phyloP scores from a whole-genome alignment of 1,140 invertebrate species.

The Temnothorax curvispinosus region DNA sequence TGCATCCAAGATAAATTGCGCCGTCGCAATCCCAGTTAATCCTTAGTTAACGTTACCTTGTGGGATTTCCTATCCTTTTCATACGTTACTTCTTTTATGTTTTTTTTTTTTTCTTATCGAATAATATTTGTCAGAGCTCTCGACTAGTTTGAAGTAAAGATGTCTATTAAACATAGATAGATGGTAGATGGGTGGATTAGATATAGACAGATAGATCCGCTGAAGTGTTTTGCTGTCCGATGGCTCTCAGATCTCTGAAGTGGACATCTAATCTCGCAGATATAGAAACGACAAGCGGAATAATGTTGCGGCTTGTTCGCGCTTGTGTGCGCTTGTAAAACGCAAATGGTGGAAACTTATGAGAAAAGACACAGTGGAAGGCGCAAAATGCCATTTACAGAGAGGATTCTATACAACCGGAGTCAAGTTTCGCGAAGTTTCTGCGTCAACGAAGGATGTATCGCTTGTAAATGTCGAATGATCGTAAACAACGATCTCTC shows the following conservation, averaged over 20 bases:
- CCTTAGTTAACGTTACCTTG: not conserved
- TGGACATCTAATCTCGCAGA: not conserved
- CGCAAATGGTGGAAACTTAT: not conserved
- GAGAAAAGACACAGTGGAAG: not conserved
- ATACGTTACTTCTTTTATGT: not conserved
- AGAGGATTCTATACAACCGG: not conserved
- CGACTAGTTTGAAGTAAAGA: not conserved
- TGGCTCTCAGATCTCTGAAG: conserved; percentile 8
- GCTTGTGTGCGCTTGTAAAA: not conserved
- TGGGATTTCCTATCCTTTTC: not conserved
- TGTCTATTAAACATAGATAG: not conserved
- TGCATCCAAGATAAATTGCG: conserved; percentile 6
- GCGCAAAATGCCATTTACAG: conserved; percentile 30
- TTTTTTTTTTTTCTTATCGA: not conserved
- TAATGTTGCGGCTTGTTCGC: conserved; percentile 7
- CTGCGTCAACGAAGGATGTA: not conserved
- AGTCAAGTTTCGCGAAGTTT: not conserved
- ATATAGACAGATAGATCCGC: not conserved
- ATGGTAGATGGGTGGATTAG: not conserved
- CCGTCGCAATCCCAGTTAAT: not conserved
- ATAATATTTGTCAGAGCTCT: not conserved
- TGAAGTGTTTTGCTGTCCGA: not conserved
- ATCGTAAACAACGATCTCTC: not conserved
- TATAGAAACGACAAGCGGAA: not conserved
- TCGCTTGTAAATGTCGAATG: conserved; percentile 14